These are phyloP conservation scores for zebrafish (Danio rerio) DNA, from an alignment of 2,113 vertebrate species.

Conservation along the genomic window GRCz12tu NC_133191.1:10940001-10940500, in stretches of 20 bases:
- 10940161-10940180: background rate
- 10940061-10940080: background rate
- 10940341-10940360: constrained; percentile 42
- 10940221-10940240: background rate
- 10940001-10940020: too few species aligned
- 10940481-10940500: constrained; percentile 24
- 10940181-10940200: background rate
- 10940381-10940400: background rate
- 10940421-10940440: constrained; percentile 12
- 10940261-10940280: constrained; percentile 10
- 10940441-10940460: constrained; percentile 1
- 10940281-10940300: constrained; percentile 35
- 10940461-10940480: constrained; percentile 19
- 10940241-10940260: background rate
- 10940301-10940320: constrained; percentile 25
- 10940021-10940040: too few species aligned
- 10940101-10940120: background rate
- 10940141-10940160: background rate
- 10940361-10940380: constrained; percentile 40
- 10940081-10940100: background rate
- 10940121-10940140: background rate
- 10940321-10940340: constrained; percentile 38
- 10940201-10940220: background rate
- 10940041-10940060: background rate
- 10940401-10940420: constrained; percentile 7